Evolutionary conservation across 2,888 invertebrate genomes (phyloP), one percentile per base, ranked within the genome.

Genomic region (Eumacrocentrus americanus): DNA sequence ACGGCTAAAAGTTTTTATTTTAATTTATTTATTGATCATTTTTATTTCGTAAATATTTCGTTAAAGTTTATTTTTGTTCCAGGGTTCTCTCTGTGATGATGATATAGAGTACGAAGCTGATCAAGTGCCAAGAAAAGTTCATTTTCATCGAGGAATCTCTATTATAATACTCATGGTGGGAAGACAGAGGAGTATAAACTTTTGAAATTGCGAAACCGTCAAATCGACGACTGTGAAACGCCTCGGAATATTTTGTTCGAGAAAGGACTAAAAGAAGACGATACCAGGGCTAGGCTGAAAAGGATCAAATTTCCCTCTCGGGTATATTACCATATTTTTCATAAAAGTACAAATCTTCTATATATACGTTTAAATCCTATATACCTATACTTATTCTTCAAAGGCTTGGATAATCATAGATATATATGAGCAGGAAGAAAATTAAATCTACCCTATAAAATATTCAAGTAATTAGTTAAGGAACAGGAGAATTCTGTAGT

Each of bases 311-410:
- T 29, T 29, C 29, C 29, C 44, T 14, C 35, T 38, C 46, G 12
- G 16, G 44, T 18, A 14, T 7, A 59, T 61, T 57, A 59, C 59
- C 61, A 61, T 59, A 61, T 61, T 64, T 64, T 59, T 61, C 56
- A 57, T 64, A 51, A 56, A 47, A 23, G 47, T 50, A 47, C 38
- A 48, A 56, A 59, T 61, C 53, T 52, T 40, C 3, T 40, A 40
- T 16, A 40, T 40, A 16, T 14, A 16, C 14, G 9, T 7, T 14
- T 18, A 14, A 40, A 40, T 40, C 16, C 6, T 40, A 1, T n/a
- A n/a, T n/a, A n/a, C n/a, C n/a, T n/a, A n/a, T n/a, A n/a, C n/a
- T n/a, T n/a, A n/a, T n/a, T n/a, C n/a, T n/a, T n/a, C n/a, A n/a
- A n/a, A n/a, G n/a, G n/a, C n/a, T n/a, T n/a, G n/a, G n/a, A n/a